Evolutionary conservation across 2,888 invertebrate species (phyloP), one percentile per base, ranked within the genome.

Genomic region (Oscheius sp.): DNA sequence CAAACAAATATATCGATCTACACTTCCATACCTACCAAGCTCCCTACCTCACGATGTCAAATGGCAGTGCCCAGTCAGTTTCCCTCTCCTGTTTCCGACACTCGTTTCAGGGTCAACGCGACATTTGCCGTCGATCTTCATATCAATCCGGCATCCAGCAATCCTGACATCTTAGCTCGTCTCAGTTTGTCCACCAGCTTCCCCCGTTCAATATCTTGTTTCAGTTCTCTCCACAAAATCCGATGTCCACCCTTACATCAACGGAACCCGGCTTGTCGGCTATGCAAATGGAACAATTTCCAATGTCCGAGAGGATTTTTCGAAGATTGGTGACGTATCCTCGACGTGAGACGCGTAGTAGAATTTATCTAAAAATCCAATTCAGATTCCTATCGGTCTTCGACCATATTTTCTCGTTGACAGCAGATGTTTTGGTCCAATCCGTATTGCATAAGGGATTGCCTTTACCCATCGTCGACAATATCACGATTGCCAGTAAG

Each of bases 391-490:
- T 86, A 27, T 63, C 25, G 13, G 72, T 76, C 2, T 78, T 86
- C 49, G 72, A 79, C 0, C 55, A 73, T 3, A 49, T 85, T 27
- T 68, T 86, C 29, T 70, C 76, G 7, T 72, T 85, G 58, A 72
- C 85, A 9, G 71, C 84, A 27, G 73, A 80, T 25, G 72, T 81
- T 16, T 58, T 79, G 0, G 76, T 81, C 6, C 73, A 81, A 6
- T 74, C 81, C 0, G 73, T 80, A 1, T 73, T 86, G 9, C 66
- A 73, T 13, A 76, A 82, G 1, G 86, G 86, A 13, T 73, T 86
- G 13, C 85, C 84, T 12, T 78, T 86, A 55, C 86, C 86, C 1
- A 73, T 79, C 7, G 74, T 82, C 25, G 86, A 86, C 61, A 86
- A 86, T 74, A 77, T 86, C 18, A 81, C 82, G 21, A 25, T 86